These are phyloP conservation scores for Proisotoma minuta DNA, from an alignment of 2,888 invertebrate species.

Conservation along the genomic window DNA sequence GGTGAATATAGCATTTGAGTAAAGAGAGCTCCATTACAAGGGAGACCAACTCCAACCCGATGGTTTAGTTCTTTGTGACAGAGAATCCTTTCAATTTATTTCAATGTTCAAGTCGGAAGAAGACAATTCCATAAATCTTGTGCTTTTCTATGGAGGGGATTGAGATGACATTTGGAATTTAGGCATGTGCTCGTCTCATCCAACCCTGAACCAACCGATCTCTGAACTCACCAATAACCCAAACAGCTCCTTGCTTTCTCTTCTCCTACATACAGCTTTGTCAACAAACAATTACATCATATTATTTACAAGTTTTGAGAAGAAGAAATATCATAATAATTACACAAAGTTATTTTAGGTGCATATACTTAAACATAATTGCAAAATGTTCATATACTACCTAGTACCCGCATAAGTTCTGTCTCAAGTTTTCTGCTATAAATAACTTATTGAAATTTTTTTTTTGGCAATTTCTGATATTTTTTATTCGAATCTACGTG, in stretches of 20 bases:
- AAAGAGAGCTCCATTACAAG: neutral
- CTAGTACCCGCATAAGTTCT: too few relatives aligned
- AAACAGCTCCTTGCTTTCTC: neutral
- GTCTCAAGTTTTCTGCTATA: too few relatives aligned
- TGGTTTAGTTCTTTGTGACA: slow-evolving; percentile 16
- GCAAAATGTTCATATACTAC: too few relatives aligned
- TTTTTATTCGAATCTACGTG: too few relatives aligned
- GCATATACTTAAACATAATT: too few relatives aligned
- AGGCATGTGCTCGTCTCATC: slow-evolving; percentile 32
- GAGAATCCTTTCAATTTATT: slow-evolving; percentile 47
- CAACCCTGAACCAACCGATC: neutral
- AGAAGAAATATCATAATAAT: too few relatives aligned
- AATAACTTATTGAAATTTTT: too few relatives aligned
- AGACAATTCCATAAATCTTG: slow-evolving; percentile 47
- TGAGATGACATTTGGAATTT: slow-evolving; percentile 47
- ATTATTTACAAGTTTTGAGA: too few relatives aligned
- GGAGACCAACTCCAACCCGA: neutral
- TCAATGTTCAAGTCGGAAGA: slow-evolving; percentile 44
- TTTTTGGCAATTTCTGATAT: too few relatives aligned
- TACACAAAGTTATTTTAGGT: too few relatives aligned
- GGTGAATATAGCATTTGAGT: neutral
- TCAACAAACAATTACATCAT: too few relatives aligned
- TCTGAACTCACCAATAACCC: neutral
- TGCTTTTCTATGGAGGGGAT: slow-evolving; percentile 43
- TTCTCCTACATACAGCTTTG: too few relatives aligned